These are phyloP conservation scores for Sorex fumeus DNA, from an alignment of 2,113 vertebrate genomes.

Conservation along the genomic window DNA sequence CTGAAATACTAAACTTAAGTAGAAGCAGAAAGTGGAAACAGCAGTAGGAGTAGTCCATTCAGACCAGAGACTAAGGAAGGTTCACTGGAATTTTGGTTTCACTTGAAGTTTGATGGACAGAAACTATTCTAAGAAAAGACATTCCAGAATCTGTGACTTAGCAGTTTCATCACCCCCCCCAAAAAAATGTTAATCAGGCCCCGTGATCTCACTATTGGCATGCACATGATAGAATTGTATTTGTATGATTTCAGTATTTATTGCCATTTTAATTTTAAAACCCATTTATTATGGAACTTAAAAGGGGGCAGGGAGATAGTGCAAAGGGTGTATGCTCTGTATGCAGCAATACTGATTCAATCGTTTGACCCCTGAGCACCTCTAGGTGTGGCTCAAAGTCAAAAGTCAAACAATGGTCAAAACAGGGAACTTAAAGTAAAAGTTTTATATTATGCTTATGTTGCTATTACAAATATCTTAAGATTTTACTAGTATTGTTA, in stretches of 20 bases:
- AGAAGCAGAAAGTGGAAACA: neutral
- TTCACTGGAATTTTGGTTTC: constrained; percentile 37
- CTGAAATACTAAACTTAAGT: constrained; percentile 35
- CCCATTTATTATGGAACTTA: constrained; percentile 34
- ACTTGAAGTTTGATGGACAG: constrained; percentile 28
- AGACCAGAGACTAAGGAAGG: constrained; percentile 13
- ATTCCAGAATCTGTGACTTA: constrained; percentile 13
- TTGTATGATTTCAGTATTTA: constrained; percentile 43
- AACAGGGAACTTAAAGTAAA: neutral
- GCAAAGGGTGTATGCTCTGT: neutral
- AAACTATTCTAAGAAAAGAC: constrained; percentile 55
- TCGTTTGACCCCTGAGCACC: too few relatives aligned
- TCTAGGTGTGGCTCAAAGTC: too few relatives aligned
- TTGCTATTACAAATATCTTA: neutral
- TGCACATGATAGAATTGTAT: constrained; percentile 43
- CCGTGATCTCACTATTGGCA: neutral
- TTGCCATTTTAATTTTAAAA: constrained; percentile 31
- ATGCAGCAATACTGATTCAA: too few relatives aligned
- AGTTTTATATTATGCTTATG: constrained; percentile 54
- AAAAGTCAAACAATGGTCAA: too few relatives aligned
- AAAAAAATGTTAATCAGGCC: constrained; percentile 13
- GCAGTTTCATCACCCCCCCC: constrained; percentile 46
- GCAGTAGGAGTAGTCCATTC: constrained; percentile 1
- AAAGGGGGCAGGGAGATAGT: neutral
- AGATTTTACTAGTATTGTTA: neutral